Conservation (phyloP, 2,888 invertebrate species). For the Xylota segnis region DNA sequence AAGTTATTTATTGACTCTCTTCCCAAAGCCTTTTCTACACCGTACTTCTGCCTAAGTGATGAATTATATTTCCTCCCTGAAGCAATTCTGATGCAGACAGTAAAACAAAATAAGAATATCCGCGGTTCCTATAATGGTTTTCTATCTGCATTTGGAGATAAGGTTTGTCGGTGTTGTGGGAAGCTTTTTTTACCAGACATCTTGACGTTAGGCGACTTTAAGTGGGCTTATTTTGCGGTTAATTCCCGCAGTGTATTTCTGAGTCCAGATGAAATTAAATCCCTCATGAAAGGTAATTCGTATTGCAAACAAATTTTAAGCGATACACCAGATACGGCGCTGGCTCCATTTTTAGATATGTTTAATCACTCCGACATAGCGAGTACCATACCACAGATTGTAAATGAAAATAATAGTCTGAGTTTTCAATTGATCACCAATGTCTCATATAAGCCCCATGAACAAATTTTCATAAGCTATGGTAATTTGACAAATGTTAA, state of each 20-base stretch:
- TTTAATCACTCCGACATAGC: slow-evolving; percentile 92
- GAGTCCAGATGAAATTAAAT: slow-evolving; percentile 85
- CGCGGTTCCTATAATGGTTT: slow-evolving; percentile 81
- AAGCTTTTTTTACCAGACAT: slow-evolving; percentile 83
- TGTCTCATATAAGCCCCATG: slow-evolving; percentile 86
- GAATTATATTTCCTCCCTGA: slow-evolving; percentile 86
- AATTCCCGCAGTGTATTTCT: slow-evolving; percentile 94
- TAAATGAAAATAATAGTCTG: slow-evolving; percentile 58
- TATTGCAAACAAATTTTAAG: slow-evolving; percentile 83
- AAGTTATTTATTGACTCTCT: slow-evolving; percentile 89
- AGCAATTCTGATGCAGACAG: slow-evolving; percentile 86
- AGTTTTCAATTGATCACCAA: slow-evolving; percentile 79
- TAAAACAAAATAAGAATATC: slow-evolving; percentile 85
- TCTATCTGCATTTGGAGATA: slow-evolving; percentile 69
- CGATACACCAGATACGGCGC: slow-evolving; percentile 88
- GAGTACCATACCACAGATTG: slow-evolving; percentile 85
- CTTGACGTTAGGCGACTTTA: slow-evolving; percentile 87
- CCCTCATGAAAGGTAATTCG: slow-evolving; percentile 80
- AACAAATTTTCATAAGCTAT: slow-evolving; percentile 95
- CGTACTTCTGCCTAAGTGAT: slow-evolving; percentile 87
- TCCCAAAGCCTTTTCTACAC: slow-evolving; percentile 88
- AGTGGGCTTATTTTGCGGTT: slow-evolving; percentile 93
- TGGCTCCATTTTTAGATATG: slow-evolving; percentile 95
- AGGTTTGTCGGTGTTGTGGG: slow-evolving; percentile 84
- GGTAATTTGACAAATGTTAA: slow-evolving; percentile 92